phyloP scores from a whole-genome alignment of 2,888 invertebrate species.

The Latrodectus elegans region DNA sequence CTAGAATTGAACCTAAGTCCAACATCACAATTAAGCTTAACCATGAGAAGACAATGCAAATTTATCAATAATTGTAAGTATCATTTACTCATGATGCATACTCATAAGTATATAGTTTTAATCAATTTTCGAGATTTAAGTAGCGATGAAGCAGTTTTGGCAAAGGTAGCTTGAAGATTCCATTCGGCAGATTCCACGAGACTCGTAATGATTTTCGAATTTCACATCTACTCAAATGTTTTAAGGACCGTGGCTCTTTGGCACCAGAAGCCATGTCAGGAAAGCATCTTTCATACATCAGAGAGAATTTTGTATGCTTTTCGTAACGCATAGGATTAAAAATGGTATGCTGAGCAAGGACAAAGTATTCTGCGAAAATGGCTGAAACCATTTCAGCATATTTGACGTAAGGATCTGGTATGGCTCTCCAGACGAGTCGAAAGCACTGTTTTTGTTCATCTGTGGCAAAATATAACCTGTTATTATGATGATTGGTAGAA shows the following conservation, averaged over 20 bases:
- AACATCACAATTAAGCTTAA: no score
- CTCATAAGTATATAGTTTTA: background rate
- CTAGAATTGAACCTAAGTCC: no score
- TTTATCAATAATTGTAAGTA: no score
- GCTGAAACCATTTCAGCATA: slow-evolving; percentile 2
- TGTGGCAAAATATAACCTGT: background rate
- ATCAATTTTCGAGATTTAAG: slow-evolving; percentile 32
- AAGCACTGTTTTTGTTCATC: slow-evolving; percentile 24
- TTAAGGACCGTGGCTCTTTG: slow-evolving; percentile 21
- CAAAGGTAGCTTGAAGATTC: slow-evolving; percentile 11
- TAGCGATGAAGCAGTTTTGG: slow-evolving; percentile 1
- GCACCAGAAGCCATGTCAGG: slow-evolving; percentile 23
- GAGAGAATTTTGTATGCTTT: slow-evolving; percentile 3
- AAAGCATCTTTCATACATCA: slow-evolving; percentile 32
- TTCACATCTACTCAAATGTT: slow-evolving; percentile 17
- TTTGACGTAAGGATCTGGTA: slow-evolving; percentile 27
- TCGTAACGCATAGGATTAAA: slow-evolving; percentile 8
- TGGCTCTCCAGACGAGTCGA: slow-evolving; percentile 29
- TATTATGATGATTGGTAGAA: background rate
- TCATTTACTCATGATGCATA: background rate
- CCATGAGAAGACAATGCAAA: no score
- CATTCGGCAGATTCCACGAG: slow-evolving; percentile 7
- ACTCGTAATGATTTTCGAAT: slow-evolving; percentile 15
- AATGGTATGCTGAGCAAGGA: slow-evolving; percentile 16
- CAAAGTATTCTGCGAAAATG: slow-evolving; percentile 12